phyloP scores from a whole-genome alignment of 1,140 invertebrate species.

The Penaeus vannamei region DNA sequence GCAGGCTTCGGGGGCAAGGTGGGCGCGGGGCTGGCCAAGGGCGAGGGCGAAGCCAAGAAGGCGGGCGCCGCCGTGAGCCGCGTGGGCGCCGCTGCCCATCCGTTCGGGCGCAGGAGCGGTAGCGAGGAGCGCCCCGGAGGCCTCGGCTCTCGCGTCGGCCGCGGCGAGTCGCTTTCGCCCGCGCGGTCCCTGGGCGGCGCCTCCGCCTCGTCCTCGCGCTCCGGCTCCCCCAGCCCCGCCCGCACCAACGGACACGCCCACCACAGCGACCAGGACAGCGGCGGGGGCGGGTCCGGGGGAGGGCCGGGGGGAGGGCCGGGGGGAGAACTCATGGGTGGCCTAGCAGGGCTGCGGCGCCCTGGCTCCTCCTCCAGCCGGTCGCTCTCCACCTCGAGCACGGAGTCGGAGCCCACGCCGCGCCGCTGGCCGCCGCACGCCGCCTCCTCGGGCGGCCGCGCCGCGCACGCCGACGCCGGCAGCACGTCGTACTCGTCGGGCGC shows the following conservation, averaged over 20 bases:
- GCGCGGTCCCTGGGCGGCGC: conserved; percentile 30
- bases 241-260: conserved; percentile 46
- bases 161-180: conserved; percentile 49
- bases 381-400: conserved; percentile 52
- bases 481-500: neutral
- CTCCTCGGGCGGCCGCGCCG: neutral
- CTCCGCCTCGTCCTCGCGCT: conserved; percentile 43
- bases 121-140: conserved; percentile 24
- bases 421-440: conserved; percentile 39
- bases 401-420: conserved; percentile 38
- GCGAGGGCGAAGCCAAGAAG: neutral
- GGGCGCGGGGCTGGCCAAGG: neutral
- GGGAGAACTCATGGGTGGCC: neutral
- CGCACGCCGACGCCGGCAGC: neutral
- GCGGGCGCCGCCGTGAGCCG: neutral
- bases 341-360: conserved; percentile 23
- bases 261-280: conserved; percentile 27
- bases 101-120: neutral
- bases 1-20: conserved; percentile 12
- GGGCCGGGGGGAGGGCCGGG: neutral
- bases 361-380: conserved; percentile 42
- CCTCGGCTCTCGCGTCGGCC: neutral
- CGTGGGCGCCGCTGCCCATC: neutral
- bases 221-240: conserved; percentile 47
- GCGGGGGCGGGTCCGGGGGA: neutral